These are phyloP conservation scores for Phaetusa simplex DNA, from an alignment of 2,113 vertebrate species.

Conservation along the genomic window DNA sequence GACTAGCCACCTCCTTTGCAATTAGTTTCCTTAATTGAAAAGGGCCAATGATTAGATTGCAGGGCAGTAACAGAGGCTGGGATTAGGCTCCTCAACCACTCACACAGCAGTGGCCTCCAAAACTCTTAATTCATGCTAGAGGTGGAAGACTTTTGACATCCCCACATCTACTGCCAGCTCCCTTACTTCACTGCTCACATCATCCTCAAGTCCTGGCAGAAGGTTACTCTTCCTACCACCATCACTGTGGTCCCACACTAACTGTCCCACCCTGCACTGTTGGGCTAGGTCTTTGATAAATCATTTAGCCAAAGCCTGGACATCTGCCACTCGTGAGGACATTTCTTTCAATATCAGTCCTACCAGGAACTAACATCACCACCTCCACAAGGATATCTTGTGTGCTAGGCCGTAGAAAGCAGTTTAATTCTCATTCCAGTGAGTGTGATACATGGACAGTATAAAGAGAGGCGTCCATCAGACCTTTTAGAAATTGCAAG, in stretches of 20 bases:
- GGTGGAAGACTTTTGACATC: background rate
- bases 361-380: background rate
- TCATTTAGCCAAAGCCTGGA: background rate
- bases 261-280: background rate
- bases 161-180: background rate
- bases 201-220: background rate
- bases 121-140: background rate
- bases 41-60: background rate
- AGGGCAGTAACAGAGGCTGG: background rate
- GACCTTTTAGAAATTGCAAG: background rate
- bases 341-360: background rate
- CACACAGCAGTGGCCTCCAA: background rate
- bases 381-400: background rate
- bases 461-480: background rate
- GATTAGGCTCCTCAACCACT: background rate
- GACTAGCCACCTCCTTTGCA: conserved; percentile 24
- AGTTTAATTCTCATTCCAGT: background rate
- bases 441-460: background rate
- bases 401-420: background rate
- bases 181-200: background rate
- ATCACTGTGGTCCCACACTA: background rate
- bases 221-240: background rate
- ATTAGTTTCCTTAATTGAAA: conserved; percentile 6
- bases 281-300: background rate
- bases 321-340: background rate